These are phyloP conservation scores for Leptosomus discolor DNA, from an alignment of 2,113 vertebrate genomes.

Conservation along the genomic window DNA sequence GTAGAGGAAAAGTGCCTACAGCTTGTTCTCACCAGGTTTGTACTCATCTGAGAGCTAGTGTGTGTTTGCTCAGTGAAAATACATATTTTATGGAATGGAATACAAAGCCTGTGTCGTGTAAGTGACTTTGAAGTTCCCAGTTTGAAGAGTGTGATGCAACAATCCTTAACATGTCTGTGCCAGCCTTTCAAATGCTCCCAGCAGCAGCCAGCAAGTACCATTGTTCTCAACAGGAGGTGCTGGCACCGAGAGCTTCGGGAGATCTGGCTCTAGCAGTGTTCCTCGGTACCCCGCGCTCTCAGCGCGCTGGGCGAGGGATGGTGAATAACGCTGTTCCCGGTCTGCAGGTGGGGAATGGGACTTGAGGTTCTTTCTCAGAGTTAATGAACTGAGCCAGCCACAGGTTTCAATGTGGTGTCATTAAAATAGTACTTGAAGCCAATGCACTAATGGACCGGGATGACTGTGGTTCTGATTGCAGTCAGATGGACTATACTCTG, in stretches of 20 bases:
- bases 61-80: background rate
- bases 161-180: background rate
- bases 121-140: background rate
- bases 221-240: background rate
- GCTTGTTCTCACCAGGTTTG: background rate
- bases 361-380: background rate
- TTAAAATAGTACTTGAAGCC: background rate
- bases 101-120: background rate
- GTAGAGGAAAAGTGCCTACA: background rate
- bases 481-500: background rate
- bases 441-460: background rate
- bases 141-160: background rate
- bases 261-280: background rate
- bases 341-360: background rate
- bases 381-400: background rate
- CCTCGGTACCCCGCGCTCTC: background rate
- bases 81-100: background rate
- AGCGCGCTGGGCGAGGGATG: accelerated
- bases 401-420: too few relatives aligned
- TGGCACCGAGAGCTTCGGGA: background rate
- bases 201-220: background rate
- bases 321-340: accelerated
- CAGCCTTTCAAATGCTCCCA: background rate
- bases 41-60: background rate
- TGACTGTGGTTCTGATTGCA: background rate